A percentile compares a stretch with the other conserved stretches of the same genome.
Evolutionary conservation across 1,140 invertebrate species (phyloP).

Genomic region (Hylyphantes graminicola): DNA sequence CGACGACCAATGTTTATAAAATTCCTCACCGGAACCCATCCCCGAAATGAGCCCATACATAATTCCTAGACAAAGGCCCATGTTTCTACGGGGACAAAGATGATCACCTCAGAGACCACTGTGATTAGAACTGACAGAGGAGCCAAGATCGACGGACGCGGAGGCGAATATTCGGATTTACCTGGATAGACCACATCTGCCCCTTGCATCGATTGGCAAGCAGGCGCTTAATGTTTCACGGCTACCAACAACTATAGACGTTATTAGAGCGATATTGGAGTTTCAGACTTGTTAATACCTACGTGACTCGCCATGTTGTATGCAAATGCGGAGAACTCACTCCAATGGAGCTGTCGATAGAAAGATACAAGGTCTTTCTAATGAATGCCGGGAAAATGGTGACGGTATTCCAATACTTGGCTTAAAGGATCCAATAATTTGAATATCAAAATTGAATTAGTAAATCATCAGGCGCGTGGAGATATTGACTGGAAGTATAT

Average conservation of each 20-base stretch:
- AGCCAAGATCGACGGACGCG: constrained; percentile 50
- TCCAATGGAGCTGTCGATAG: constrained; percentile 43
- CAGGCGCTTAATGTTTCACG: constrained; percentile 58
- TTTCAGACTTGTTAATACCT: constrained; percentile 59
- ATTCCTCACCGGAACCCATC: constrained; percentile 32
- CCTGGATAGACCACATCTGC: constrained; percentile 57
- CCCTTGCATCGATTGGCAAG: constrained; percentile 34
- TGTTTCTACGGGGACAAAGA: constrained; percentile 53
- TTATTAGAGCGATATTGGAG: constrained; percentile 59
- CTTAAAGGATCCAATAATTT: constrained; percentile 19
- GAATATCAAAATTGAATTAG: constrained; percentile 38
- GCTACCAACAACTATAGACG: constrained; percentile 47
- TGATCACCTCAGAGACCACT: constrained; percentile 51
- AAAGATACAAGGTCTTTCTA: constrained; percentile 43
- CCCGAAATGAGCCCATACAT: constrained; percentile 54
- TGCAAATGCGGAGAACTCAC: constrained; percentile 44
- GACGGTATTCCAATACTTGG: constrained; percentile 24
- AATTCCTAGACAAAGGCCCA: constrained; percentile 48
- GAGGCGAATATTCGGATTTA: constrained; percentile 54
- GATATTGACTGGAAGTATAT: no score
- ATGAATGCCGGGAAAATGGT: constrained; percentile 29
- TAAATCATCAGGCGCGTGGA: not conserved
- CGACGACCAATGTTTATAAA: constrained; percentile 58
- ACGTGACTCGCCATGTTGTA: constrained; percentile 55
- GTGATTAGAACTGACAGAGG: constrained; percentile 54